Conservation (phyloP, 2,113 vertebrate genomes). For the Chlamydotis undulata region DNA sequence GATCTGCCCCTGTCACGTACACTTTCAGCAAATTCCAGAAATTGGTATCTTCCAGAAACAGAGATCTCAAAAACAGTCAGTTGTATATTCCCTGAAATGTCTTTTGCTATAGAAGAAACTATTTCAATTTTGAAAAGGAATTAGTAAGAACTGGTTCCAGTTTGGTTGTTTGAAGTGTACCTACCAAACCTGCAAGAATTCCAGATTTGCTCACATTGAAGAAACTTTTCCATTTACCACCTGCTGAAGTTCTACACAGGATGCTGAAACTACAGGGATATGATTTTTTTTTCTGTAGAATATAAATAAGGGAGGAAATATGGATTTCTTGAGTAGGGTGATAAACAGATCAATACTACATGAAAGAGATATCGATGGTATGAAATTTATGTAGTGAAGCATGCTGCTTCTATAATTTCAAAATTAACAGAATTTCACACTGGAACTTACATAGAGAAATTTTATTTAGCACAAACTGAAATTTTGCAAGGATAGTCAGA, state of each 20-base stretch:
- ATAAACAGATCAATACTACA: slow-evolving; percentile 69
- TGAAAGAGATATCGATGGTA: slow-evolving; percentile 39
- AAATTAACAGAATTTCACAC: slow-evolving; percentile 38
- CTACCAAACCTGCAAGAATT: neutral
- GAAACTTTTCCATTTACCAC: neutral
- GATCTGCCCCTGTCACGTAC: neutral
- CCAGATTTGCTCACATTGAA: neutral
- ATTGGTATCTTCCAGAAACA: neutral
- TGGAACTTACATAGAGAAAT: neutral
- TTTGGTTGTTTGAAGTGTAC: neutral
- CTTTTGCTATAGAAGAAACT: neutral
- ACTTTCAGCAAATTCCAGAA: neutral
- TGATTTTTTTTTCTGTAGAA: slow-evolving; percentile 49
- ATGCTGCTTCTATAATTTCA: slow-evolving; percentile 20
- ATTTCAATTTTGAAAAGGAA: neutral
- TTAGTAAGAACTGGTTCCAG: neutral
- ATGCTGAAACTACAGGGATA: neutral
- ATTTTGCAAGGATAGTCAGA: neutral
- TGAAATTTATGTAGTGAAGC: slow-evolving; percentile 27
- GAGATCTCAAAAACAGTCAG: neutral
- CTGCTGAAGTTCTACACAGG: neutral
- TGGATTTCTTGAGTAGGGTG: slow-evolving; percentile 43
- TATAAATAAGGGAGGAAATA: slow-evolving; percentile 54
- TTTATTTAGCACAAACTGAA: neutral
- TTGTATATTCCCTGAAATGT: neutral